Evolutionary conservation across 2,113 vertebrate genomes (phyloP).

Genomic region (Protomyctophum bolini): DNA sequence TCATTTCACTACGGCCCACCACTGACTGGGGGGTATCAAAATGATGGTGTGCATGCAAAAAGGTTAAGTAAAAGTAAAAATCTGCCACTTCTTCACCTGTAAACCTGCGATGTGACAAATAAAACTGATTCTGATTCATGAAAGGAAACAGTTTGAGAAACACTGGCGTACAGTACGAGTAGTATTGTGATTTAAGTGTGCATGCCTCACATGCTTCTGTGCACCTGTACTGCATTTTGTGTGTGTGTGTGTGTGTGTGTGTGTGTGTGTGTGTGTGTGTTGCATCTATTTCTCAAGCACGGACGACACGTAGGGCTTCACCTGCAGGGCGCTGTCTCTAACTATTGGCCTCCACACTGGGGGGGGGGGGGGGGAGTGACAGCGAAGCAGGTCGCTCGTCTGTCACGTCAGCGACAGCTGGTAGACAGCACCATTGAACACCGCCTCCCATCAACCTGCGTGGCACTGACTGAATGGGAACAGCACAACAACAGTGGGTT

Average conservation of each 20-base stretch:
- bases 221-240: not conserved
- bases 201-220: no score
- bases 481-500: conserved; percentile 33
- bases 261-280: not conserved
- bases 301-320: conserved; percentile 15
- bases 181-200: no score
- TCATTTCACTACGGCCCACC: no score
- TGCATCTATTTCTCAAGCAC: not conserved
- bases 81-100: no score
- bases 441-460: conserved; percentile 36
- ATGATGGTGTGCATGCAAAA: no score
- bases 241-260: not conserved
- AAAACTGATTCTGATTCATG: no score
- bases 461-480: conserved; percentile 65
- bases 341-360: conserved; percentile 22
- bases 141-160: no score
- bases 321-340: conserved; percentile 15
- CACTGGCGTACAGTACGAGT: no score
- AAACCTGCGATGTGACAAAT: no score
- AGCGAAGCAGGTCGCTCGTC: conserved; percentile 34
- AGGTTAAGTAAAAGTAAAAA: no score
- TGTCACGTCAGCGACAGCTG: conserved; percentile 52
- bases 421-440: conserved; percentile 37
- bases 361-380: conserved; percentile 25
- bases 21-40: no score